Conservation (phyloP, 1,140 invertebrate species). For the Pseudomyrmex dendroicus region DNA sequence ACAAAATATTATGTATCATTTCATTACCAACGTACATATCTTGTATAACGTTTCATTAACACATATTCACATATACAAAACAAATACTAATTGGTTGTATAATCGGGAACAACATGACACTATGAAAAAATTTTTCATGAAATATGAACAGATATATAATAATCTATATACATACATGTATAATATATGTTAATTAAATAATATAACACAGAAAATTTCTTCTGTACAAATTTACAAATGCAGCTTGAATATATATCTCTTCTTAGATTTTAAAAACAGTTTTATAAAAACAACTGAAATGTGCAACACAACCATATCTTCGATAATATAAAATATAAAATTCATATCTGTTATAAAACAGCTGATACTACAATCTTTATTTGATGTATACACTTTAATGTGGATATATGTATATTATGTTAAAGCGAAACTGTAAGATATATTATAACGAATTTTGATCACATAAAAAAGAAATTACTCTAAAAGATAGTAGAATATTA, state of each 20-base stretch:
- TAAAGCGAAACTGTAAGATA: constrained; percentile 26
- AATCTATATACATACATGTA: constrained; percentile 6
- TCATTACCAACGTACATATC: background rate
- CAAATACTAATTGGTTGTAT: constrained; percentile 37
- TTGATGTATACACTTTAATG: constrained; percentile 11
- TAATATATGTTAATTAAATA: constrained; percentile 31
- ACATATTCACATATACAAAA: constrained; percentile 13
- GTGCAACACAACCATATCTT: constrained; percentile 25
- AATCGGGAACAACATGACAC: constrained; percentile 25
- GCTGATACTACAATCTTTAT: constrained; percentile 13
- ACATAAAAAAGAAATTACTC: constrained; percentile 54
- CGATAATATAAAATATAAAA: constrained; percentile 41
- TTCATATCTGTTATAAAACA: constrained; percentile 17
- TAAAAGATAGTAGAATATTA: constrained; percentile 49
- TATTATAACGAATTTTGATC: constrained; percentile 17
- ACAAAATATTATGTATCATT: constrained; percentile 35
- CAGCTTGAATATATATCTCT: constrained; percentile 15
- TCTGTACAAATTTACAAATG: constrained; percentile 47
- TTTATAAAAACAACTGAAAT: constrained; percentile 20
- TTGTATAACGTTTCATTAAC: constrained; percentile 12
- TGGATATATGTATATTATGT: constrained; percentile 37
- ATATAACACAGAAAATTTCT: constrained; percentile 34
- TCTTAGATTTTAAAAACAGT: constrained; percentile 12
- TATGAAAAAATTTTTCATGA: constrained; percentile 1
- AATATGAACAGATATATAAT: constrained; percentile 5